Percentiles rank a stretch among this genome's conserved stretches.
phyloP scores from a whole-genome alignment of 53 echinoderm and acorn worm species.

The Pentamera pediparva region DNA sequence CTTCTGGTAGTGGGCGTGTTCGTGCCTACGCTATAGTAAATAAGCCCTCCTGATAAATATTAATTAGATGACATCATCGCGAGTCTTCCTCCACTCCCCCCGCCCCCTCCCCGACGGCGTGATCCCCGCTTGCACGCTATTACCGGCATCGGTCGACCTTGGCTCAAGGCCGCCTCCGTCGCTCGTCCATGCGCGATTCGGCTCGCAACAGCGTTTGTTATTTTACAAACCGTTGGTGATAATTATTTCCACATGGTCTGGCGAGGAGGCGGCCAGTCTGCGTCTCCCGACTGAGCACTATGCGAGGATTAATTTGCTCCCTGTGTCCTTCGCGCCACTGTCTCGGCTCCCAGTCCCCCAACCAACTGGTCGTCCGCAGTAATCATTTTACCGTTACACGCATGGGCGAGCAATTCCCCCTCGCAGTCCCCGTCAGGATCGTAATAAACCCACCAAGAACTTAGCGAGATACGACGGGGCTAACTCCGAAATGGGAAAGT shows the following conservation, averaged over 20 bases:
- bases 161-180: constrained; percentile 27
- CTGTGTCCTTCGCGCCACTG: background rate
- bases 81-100: background rate
- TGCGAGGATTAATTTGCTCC: constrained; percentile 30
- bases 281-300: too few species aligned
- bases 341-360: background rate
- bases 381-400: background rate
- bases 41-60: constrained; percentile 6
- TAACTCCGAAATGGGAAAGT: too few species aligned
- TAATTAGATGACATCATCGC: background rate
- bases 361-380: background rate
- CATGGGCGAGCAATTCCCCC: background rate
- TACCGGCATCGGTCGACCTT: constrained; percentile 12
- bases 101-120: background rate
- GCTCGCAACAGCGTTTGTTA: constrained; percentile 35
- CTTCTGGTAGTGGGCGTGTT: background rate
- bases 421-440: background rate
- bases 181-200: constrained; percentile 27
- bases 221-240: constrained; percentile 27
- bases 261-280: too few species aligned
- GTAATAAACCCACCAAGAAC: too few species aligned
- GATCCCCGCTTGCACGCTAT: constrained; percentile 12
- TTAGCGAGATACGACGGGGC: too few species aligned
- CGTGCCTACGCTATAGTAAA: background rate
- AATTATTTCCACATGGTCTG: constrained; percentile 32